Conservation (phyloP, 2,113 vertebrate genomes). For the Jaculus jaculus region DNA sequence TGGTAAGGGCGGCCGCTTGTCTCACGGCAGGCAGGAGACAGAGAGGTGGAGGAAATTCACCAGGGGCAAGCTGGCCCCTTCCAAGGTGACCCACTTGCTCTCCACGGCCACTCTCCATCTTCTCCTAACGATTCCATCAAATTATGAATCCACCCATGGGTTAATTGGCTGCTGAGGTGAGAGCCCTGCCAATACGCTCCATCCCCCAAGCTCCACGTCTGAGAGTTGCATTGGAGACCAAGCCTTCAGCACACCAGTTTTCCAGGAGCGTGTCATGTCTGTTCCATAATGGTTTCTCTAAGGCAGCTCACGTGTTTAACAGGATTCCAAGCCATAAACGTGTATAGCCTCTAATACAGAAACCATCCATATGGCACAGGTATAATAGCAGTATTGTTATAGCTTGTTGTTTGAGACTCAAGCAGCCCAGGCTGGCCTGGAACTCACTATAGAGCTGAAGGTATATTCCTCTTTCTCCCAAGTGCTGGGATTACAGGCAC, state of each 20-base stretch:
- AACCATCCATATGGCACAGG: background rate
- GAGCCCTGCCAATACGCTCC: background rate
- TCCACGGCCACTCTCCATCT: background rate
- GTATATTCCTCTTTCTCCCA: background rate
- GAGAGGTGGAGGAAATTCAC: background rate
- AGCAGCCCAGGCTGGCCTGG: background rate
- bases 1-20: background rate
- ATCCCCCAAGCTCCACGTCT: background rate
- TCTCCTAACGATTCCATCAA: background rate
- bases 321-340: background rate
- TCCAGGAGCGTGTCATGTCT: background rate
- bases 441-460: background rate
- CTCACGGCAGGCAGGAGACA: background rate
- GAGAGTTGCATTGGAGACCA: background rate
- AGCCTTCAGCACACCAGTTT: background rate
- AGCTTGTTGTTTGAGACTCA: background rate
- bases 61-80: background rate
- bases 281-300: background rate
- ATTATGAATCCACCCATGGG: background rate
- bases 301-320: background rate
- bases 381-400: background rate
- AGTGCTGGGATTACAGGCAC: background rate
- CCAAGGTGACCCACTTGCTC: background rate
- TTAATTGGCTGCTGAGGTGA: background rate
- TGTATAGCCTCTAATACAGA: background rate